Conservation (phyloP, 2,113 vertebrate genomes). For the Xenopus laevis region DNA sequence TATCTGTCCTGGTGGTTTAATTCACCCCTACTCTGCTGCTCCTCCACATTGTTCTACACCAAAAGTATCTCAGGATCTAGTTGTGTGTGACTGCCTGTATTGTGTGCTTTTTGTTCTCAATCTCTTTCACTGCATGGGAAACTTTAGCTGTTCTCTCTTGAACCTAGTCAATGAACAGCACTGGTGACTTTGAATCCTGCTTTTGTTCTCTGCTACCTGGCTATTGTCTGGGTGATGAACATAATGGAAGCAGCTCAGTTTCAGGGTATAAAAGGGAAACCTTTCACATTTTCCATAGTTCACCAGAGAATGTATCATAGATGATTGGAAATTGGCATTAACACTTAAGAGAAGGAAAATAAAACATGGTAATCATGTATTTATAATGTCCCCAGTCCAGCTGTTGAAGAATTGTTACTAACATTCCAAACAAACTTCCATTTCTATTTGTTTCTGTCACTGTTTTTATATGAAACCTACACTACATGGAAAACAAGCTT, state of each 20-base stretch:
- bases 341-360: no score
- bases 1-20: background rate
- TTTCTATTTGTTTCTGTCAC: no score
- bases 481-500: no score
- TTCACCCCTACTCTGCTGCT: background rate
- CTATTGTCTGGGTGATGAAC: constrained; percentile 5
- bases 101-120: background rate
- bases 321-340: no score
- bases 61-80: background rate
- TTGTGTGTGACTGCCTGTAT: constrained; percentile 3
- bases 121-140: constrained; percentile 10
- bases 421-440: no score
- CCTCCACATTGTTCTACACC: background rate
- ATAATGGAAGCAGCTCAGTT: constrained; percentile 1
- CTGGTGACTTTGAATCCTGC: background rate
- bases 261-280: constrained; percentile 9
- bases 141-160: background rate
- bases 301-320: no score
- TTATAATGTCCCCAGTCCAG: no score
- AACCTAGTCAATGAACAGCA: background rate
- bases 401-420: no score
- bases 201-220: constrained; percentile 19
- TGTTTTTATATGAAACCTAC: no score
- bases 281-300: background rate
- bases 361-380: no score